Percentiles rank a stretch among this genome's conserved stretches.
phyloP scores from a whole-genome alignment of 2,888 invertebrate genomes.

The Hypercompe scribonia region DNA sequence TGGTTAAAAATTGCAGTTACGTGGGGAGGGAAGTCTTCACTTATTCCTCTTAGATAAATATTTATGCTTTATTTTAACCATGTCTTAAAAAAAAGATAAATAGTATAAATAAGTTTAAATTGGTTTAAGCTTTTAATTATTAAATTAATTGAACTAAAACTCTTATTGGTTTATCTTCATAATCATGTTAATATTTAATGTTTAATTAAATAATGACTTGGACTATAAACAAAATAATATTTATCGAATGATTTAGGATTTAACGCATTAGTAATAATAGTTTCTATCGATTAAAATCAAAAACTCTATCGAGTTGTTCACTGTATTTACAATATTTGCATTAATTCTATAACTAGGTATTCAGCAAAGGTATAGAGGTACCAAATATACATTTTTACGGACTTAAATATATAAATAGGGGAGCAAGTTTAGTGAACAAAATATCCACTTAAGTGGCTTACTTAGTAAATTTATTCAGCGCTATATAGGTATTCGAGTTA shows the following conservation, averaged over 20 bases:
- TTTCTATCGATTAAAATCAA: not conserved
- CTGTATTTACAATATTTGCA: not conserved
- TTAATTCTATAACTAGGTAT: not conserved
- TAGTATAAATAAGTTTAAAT: too few relatives aligned
- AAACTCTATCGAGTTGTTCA: not conserved
- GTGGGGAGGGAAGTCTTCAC: not conserved
- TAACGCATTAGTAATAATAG: not conserved
- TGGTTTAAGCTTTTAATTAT: not conserved
- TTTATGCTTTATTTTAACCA: not conserved
- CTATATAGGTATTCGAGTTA: slow-evolving; percentile 53
- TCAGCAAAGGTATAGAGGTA: not conserved
- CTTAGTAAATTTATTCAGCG: slow-evolving; percentile 44
- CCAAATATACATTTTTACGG: not conserved
- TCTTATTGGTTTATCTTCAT: not conserved
- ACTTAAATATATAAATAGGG: slow-evolving; percentile 7
- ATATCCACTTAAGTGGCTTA: slow-evolving; percentile 37
- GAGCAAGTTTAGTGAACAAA: slow-evolving; percentile 28
- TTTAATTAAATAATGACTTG: not conserved
- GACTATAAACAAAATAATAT: not conserved
- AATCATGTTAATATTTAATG: not conserved
- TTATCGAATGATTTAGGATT: not conserved
- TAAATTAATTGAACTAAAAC: too few relatives aligned
- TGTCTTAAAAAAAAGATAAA: not conserved
- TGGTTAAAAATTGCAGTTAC: not conserved
- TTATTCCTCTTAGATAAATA: not conserved